A percentile compares a stretch with the other conserved stretches of the same genome.
Evolutionary conservation across 2,888 invertebrate species (phyloP).

Genomic region (Gisinianus flammeolus): DNA sequence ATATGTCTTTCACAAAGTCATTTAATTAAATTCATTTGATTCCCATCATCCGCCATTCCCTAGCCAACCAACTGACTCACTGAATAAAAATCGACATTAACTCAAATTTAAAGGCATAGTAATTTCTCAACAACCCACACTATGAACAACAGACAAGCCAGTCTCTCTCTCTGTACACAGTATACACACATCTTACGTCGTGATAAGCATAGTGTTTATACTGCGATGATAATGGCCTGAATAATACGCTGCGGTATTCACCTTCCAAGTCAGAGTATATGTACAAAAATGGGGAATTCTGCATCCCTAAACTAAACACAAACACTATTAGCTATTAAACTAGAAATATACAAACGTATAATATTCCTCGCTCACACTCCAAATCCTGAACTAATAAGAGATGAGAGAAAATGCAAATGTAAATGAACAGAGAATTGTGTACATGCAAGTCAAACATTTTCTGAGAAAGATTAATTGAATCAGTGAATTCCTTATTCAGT

Average conservation of each 20-base stretch:
- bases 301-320: too few species aligned
- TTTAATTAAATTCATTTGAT: not conserved
- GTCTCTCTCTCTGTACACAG: too few species aligned
- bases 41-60: not conserved
- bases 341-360: too few species aligned
- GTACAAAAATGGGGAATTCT: too few species aligned
- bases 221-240: not conserved
- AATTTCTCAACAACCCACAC: not conserved
- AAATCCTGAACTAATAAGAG: too few species aligned
- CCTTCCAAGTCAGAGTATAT: too few species aligned
- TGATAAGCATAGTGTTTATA: not conserved
- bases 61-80: not conserved
- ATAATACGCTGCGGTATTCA: too few species aligned
- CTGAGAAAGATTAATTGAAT: not conserved
- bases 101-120: not conserved
- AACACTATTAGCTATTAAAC: too few species aligned
- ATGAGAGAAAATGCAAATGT: too few species aligned
- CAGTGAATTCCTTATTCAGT: constrained; percentile 15
- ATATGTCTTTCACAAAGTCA: not conserved
- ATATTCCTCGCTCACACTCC: too few species aligned
- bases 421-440: not conserved
- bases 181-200: not conserved
- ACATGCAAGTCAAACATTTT: not conserved
- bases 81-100: not conserved
- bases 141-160: not conserved